Percentiles rank a stretch among this genome's conserved stretches.
Conservation (phyloP, 2,113 vertebrate genomes). For the Geococcyx californianus region DNA sequence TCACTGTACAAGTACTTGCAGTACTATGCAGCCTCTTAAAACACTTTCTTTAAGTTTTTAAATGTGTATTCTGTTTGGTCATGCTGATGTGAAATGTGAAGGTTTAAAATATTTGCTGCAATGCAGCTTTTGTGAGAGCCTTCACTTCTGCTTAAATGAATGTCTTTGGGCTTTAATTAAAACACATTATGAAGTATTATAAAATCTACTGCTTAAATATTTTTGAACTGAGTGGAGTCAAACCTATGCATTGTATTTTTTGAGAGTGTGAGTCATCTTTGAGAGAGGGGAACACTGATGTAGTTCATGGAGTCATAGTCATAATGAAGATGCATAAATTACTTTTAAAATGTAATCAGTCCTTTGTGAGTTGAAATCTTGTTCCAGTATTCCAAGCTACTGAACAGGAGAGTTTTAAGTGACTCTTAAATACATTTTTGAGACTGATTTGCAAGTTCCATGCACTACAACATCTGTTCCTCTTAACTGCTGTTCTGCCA, state of each 20-base stretch:
- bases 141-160: neutral
- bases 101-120: neutral
- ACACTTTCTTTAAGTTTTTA: neutral
- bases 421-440: neutral
- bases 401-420: neutral
- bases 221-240: neutral
- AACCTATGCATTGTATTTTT: neutral
- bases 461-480: neutral
- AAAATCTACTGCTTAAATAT: neutral
- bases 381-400: neutral
- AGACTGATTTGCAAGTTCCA: neutral
- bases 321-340: neutral
- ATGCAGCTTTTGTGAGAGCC: neutral
- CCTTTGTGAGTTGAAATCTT: neutral
- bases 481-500: neutral
- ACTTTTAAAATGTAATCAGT: neutral
- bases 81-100: neutral
- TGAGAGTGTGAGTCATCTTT: fast-evolving
- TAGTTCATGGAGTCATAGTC: neutral
- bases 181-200: neutral
- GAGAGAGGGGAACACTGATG: neutral
- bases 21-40: neutral
- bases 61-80: neutral
- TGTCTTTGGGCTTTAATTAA: neutral
- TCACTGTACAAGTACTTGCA: neutral